phyloP scores from a whole-genome alignment of 2,797 vertebrate genomes.

The Echeneis naucrates region DNA sequence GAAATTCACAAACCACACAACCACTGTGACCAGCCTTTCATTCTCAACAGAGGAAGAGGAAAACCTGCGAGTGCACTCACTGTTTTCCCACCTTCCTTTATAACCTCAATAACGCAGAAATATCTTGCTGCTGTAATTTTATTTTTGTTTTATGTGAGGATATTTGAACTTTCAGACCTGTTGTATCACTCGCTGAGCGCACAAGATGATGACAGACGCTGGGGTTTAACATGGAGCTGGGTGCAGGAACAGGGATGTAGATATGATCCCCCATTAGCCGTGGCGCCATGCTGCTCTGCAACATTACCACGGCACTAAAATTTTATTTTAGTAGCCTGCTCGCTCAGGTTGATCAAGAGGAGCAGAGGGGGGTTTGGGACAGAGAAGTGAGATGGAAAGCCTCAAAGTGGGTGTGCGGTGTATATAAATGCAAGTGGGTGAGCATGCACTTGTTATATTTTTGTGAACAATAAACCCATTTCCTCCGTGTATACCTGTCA shows the following conservation, averaged over 20 bases:
- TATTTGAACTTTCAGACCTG: constrained; percentile 69
- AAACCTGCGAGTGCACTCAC: constrained; percentile 9
- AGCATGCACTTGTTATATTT: constrained; percentile 57
- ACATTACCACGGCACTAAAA: constrained; percentile 83
- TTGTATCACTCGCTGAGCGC: constrained; percentile 44
- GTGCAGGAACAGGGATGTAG: constrained; percentile 60
- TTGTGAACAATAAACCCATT: constrained; percentile 58
- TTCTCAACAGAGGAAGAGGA: constrained; percentile 34
- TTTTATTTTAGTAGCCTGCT: constrained; percentile 81
- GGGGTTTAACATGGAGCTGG: constrained; percentile 48
- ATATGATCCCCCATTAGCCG: constrained; percentile 78
- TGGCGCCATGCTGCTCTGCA: constrained; percentile 74
- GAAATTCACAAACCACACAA: constrained; percentile 51
- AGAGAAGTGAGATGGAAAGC: constrained; percentile 13
- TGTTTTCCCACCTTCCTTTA: constrained; percentile 36
- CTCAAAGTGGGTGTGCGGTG: constrained; percentile 33
- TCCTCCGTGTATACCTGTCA: constrained; percentile 71
- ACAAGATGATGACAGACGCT: constrained; percentile 63
- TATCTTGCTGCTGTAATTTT: constrained; percentile 71
- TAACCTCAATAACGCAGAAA: constrained; percentile 49
- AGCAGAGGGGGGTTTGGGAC: background rate
- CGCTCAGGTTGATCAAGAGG: constrained; percentile 76
- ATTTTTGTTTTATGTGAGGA: constrained; percentile 69
- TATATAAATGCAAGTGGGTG: constrained; percentile 32
- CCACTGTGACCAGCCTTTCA: constrained; percentile 42